Evolutionary conservation across 2,797 vertebrate species (phyloP).

Genomic region (Girardinus metallicus): DNA sequence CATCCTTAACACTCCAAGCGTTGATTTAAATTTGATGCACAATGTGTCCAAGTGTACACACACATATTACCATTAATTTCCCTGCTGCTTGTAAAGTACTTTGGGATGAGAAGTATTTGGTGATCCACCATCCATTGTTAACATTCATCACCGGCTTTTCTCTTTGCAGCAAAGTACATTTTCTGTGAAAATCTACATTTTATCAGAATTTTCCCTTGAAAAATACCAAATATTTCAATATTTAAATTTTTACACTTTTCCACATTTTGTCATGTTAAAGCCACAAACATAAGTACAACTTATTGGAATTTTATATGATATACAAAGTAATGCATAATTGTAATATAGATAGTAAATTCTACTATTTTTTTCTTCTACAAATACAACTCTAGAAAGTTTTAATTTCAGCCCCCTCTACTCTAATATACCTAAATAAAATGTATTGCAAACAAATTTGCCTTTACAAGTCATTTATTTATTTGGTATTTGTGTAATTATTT

Average conservation of each 20-base stretch:
- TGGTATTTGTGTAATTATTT: background rate
- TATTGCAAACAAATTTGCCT: background rate
- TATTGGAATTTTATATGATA: background rate
- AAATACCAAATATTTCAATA: background rate
- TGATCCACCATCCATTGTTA: background rate
- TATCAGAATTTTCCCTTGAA: background rate
- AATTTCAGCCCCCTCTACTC: background rate
- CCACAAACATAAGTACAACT: background rate
- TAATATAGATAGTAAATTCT: background rate
- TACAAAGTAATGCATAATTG: background rate
- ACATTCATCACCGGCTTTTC: background rate
- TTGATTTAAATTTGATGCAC: slow-evolving; percentile 22
- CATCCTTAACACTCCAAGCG: slow-evolving; percentile 2
- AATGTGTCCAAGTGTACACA: slow-evolving; percentile 27
- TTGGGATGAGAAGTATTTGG: slow-evolving; percentile 3
- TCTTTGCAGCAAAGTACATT: background rate
- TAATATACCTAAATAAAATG: background rate
- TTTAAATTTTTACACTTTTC: background rate
- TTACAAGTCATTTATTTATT: background rate
- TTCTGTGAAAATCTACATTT: background rate
- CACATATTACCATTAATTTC: background rate
- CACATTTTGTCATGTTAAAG: background rate
- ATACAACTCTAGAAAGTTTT: background rate
- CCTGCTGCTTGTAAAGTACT: background rate
- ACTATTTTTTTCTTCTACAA: background rate